phyloP scores from a whole-genome alignment of 2,888 invertebrate genomes.

The Cosmia trapezina region DNA sequence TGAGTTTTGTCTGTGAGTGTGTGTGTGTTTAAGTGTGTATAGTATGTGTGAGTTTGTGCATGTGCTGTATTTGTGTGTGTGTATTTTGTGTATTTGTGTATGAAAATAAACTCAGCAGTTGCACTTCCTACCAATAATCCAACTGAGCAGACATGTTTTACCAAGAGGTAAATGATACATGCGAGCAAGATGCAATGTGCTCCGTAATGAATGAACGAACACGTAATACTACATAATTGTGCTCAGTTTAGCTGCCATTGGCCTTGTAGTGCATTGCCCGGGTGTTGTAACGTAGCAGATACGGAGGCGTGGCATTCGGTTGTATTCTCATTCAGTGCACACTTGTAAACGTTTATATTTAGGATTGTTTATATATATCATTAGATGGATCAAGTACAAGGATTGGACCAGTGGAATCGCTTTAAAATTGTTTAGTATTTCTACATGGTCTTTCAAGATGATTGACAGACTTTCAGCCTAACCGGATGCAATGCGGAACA shows the following conservation, averaged over 20 bases:
- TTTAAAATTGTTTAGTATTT: no score
- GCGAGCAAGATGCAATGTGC: not conserved
- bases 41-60: no score
- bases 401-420: no score
- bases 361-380: not conserved
- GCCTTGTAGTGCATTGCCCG: slow-evolving; percentile 18
- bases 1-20: no score
- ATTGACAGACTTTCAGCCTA: no score
- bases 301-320: not conserved
- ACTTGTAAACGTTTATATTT: not conserved
- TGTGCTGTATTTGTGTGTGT: no score
- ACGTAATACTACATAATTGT: not conserved
- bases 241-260: slow-evolving; percentile 5
- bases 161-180: not conserved
- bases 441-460: no score
- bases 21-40: no score
- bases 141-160: not conserved
- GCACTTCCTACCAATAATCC: not conserved
- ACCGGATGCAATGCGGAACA: no score
- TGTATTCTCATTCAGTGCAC: not conserved
- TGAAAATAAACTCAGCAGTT: not conserved
- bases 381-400: not conserved
- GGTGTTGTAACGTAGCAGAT: not conserved
- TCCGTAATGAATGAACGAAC: not conserved
- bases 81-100: no score